Evolutionary conservation across 2,888 invertebrate species (phyloP).

Genomic region (Tetheella fluctuosa): DNA sequence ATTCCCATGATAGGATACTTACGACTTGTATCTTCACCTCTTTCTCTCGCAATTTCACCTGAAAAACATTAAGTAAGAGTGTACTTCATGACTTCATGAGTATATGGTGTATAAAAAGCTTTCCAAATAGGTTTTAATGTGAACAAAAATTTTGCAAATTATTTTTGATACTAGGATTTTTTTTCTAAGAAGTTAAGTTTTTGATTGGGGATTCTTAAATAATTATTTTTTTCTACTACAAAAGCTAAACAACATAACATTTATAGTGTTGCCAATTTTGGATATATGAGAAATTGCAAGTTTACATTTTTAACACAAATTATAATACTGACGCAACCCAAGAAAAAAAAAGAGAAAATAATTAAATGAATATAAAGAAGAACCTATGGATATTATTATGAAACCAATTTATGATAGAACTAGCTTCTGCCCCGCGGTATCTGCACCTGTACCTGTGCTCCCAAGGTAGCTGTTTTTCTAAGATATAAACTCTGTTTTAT

Average conservation of each 20-base stretch:
- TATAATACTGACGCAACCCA: too few relatives aligned
- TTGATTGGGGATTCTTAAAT: background rate
- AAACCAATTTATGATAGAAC: too few relatives aligned
- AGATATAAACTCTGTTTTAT: too few relatives aligned
- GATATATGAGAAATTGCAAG: too few relatives aligned
- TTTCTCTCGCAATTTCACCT: slow-evolving; percentile 90
- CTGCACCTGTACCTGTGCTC: too few relatives aligned
- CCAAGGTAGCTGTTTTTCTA: too few relatives aligned
- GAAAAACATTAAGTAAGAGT: slow-evolving; percentile 61
- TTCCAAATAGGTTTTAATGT: background rate
- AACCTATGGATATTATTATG: too few relatives aligned
- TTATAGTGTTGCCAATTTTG: slow-evolving; percentile 53
- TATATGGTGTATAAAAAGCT: slow-evolving; percentile 12
- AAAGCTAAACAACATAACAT: slow-evolving; percentile 71
- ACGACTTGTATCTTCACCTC: slow-evolving; percentile 90
- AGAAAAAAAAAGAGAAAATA: too few relatives aligned
- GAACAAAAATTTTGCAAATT: slow-evolving; percentile 17
- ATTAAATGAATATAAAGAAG: too few relatives aligned
- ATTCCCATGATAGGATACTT: slow-evolving; percentile 74
- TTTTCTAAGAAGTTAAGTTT: background rate
- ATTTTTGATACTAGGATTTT: slow-evolving; percentile 12
- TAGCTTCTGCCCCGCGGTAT: too few relatives aligned
- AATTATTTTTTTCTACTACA: slow-evolving; percentile 60
- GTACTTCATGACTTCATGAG: slow-evolving; percentile 17
- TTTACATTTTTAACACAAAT: slow-evolving; percentile 12